Conservation (phyloP, 2,113 vertebrate genomes). For the Enhydra lutris region DNA sequence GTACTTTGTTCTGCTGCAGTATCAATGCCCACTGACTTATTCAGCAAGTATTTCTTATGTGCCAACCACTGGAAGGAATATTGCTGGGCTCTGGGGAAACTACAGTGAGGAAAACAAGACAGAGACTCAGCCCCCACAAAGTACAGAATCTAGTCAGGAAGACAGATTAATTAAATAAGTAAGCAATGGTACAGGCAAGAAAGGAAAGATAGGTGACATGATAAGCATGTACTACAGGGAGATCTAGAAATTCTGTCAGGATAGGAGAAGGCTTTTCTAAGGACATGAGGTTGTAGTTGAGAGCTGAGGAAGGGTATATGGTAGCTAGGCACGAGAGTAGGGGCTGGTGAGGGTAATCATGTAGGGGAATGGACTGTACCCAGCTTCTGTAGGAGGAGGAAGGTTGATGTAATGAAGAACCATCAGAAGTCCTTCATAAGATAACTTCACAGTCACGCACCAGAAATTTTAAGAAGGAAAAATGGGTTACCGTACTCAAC, state of each 20-base stretch:
- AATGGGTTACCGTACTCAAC: neutral
- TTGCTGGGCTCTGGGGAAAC: neutral
- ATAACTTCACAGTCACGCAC: neutral
- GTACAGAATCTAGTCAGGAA: neutral
- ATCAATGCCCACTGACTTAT: neutral
- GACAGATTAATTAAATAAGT: neutral
- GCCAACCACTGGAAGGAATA: neutral
- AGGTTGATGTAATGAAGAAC: neutral
- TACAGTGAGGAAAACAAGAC: neutral
- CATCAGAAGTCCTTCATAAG: neutral
- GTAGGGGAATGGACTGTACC: rapidly evolving
- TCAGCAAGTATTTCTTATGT: neutral
- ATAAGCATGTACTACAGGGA: neutral
- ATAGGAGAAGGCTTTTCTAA: neutral
- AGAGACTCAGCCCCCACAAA: neutral
- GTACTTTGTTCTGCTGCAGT: neutral
- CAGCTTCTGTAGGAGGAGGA: neutral
- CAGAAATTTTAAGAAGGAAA: neutral
- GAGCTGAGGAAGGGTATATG: neutral
- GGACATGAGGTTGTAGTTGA: neutral
- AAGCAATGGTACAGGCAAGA: neutral
- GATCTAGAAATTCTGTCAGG: neutral
- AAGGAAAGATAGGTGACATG: neutral
- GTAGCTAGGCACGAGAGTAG: neutral
- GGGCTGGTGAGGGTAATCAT: neutral